phyloP scores from a whole-genome alignment of 1,140 invertebrate species.

The Samia ricini region DNA sequence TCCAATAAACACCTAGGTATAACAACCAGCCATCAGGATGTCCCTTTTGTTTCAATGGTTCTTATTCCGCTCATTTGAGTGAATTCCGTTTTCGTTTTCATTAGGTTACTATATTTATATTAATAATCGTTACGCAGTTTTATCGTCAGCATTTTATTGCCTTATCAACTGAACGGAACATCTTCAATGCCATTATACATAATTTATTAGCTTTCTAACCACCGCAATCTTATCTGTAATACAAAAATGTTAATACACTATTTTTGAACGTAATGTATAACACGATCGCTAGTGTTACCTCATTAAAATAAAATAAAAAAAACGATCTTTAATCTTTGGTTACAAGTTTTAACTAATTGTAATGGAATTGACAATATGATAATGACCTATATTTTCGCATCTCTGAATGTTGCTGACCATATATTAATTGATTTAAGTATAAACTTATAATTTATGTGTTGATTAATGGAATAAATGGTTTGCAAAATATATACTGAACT shows the following conservation, averaged over 20 bases:
- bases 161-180: not conserved
- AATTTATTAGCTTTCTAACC: conserved; percentile 3
- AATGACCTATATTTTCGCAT: too few species aligned
- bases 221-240: not conserved
- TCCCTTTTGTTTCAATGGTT: conserved; percentile 67
- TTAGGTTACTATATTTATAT: conserved; percentile 44
- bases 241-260: not conserved
- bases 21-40: conserved; percentile 50
- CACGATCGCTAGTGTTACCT: not conserved
- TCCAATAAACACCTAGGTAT: conserved; percentile 23
- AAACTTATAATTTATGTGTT: too few species aligned
- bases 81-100: conserved; percentile 51
- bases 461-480: too few species aligned
- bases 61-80: conserved; percentile 52
- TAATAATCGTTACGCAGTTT: conserved; percentile 43
- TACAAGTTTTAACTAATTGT: too few species aligned
- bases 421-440: too few species aligned
- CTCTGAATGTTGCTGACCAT: too few species aligned
- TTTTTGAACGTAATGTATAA: not conserved
- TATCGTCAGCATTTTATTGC: not conserved
- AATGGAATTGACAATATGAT: too few species aligned
- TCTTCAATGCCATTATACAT: not conserved
- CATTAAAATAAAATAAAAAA: not conserved
- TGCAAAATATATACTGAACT: too few species aligned
- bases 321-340: too few species aligned